Conservation (phyloP, 2,797 vertebrate genomes). For the Chelon labrosus region DNA sequence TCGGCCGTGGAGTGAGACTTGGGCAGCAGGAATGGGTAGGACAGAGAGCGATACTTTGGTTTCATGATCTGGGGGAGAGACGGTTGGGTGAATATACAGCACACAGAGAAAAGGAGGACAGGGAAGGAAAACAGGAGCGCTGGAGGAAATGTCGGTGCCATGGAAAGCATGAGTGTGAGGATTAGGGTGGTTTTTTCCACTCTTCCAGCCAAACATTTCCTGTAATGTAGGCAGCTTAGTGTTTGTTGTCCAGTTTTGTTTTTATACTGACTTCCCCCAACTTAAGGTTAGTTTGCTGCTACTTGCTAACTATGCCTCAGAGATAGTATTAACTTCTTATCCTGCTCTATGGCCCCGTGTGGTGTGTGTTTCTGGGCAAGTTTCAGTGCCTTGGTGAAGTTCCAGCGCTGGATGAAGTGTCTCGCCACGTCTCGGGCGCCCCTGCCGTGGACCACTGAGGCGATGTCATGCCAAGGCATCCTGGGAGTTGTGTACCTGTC, state of each 20-base stretch:
- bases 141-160: not conserved
- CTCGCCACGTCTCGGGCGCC: slow-evolving; percentile 93
- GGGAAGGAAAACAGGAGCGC: slow-evolving; percentile 8
- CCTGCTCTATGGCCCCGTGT: not conserved
- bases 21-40: slow-evolving; percentile 94
- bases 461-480: slow-evolving; percentile 99
- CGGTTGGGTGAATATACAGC: not conserved
- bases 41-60: slow-evolving; percentile 95
- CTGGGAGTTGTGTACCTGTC: slow-evolving; percentile 94
- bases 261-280: not conserved
- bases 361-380: not conserved
- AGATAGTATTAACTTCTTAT: not conserved
- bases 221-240: not conserved
- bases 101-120: not conserved
- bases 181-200: slow-evolving; percentile 40
- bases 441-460: slow-evolving; percentile 92
- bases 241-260: slow-evolving; percentile 21
- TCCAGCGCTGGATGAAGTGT: slow-evolving; percentile 99
- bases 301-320: not conserved
- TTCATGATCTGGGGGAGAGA: slow-evolving; percentile 91
- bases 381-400: slow-evolving; percentile 92
- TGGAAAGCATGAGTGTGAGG: slow-evolving; percentile 40
- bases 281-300: not conserved
- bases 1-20: slow-evolving; percentile 91
- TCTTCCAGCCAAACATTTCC: slow-evolving; percentile 9